Evolutionary conservation across 2,113 vertebrate genomes (phyloP).

Genomic region (Channa argus): DNA sequence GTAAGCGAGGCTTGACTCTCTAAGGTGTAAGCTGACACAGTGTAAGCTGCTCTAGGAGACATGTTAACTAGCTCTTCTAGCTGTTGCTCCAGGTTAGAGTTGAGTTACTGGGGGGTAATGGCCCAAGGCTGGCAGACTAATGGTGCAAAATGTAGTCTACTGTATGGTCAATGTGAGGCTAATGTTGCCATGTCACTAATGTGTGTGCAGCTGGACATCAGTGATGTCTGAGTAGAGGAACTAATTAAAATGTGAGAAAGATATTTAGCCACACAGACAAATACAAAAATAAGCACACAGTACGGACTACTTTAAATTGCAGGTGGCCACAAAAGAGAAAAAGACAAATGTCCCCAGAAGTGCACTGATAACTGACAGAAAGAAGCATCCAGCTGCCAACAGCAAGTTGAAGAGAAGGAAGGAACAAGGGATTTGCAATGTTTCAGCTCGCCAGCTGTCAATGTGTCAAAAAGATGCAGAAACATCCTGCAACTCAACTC

Average conservation of each 20-base stretch:
- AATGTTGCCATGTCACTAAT: background rate
- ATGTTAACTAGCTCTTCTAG: constrained; percentile 35
- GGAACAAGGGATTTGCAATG: constrained; percentile 48
- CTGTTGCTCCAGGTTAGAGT: constrained; percentile 56
- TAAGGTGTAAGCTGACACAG: constrained; percentile 67
- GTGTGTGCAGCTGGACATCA: background rate
- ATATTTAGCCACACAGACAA: background rate
- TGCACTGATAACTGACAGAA: background rate
- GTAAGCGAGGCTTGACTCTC: constrained; percentile 26
- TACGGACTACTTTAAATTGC: background rate
- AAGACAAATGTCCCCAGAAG: background rate
- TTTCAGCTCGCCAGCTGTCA: constrained; percentile 57
- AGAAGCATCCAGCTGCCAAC: constrained; percentile 37
- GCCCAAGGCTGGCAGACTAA: constrained; percentile 16
- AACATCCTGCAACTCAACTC: constrained; percentile 20
- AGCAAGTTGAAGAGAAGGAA: constrained; percentile 24
- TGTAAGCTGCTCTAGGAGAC: constrained; percentile 53
- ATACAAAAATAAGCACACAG: background rate
- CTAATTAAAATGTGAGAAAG: background rate
- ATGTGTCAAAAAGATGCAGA: constrained; percentile 47
- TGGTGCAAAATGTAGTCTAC: constrained; percentile 15
- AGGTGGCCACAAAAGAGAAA: background rate
- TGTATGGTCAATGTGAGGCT: background rate
- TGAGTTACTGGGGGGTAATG: constrained; percentile 37
- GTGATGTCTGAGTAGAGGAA: background rate